Conservation (phyloP, 2,888 invertebrate genomes). For the Limenitis camilla region DNA sequence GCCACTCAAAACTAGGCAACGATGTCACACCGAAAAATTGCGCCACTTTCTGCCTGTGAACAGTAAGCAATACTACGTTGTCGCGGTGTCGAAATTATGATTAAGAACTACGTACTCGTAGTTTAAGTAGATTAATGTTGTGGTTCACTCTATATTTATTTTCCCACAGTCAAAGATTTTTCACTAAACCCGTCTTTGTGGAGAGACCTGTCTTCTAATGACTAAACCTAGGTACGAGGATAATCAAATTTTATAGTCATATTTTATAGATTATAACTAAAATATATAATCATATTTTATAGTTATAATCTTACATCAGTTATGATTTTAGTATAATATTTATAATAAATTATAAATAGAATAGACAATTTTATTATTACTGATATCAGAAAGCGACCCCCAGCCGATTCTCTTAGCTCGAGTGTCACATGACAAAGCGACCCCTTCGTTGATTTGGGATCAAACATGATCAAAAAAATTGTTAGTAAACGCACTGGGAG, state of each 20-base stretch:
- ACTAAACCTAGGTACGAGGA: too few relatives aligned
- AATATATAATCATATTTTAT: too few relatives aligned
- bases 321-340: not conserved
- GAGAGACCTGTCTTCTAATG: too few relatives aligned
- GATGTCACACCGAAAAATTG: constrained; percentile 71
- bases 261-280: too few relatives aligned
- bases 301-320: too few relatives aligned
- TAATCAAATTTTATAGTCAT: too few relatives aligned
- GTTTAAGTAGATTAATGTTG: not conserved
- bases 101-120: not conserved
- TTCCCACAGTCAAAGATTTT: not conserved
- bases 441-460: constrained; percentile 59
- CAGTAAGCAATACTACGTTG: constrained; percentile 30
- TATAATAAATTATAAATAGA: constrained; percentile 34
- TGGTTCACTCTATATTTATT: not conserved
- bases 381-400: constrained; percentile 60
- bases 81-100: constrained; percentile 21
- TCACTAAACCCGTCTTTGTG: too few relatives aligned
- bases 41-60: constrained; percentile 55
- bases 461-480: constrained; percentile 61
- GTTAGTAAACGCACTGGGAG: constrained; percentile 54
- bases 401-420: constrained; percentile 56
- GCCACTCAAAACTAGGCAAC: constrained; percentile 70
- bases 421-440: constrained; percentile 71
- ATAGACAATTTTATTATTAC: constrained; percentile 52